Evolutionary conservation across 2,888 invertebrate species (phyloP), one percentile per base, ranked within the genome.

Genomic region (Drosophila parthenogenetica): DNA sequence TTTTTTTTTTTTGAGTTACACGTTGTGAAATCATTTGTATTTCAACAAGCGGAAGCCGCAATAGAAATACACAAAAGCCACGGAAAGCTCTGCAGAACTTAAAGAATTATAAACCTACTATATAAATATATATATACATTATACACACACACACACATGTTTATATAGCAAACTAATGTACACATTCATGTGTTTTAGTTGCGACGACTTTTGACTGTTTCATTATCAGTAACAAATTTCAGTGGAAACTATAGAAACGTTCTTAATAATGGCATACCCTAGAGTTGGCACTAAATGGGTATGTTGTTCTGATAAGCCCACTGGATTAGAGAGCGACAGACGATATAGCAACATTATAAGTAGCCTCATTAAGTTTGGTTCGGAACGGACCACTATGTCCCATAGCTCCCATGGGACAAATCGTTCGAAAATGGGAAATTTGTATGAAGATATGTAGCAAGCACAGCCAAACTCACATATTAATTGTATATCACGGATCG

Each of bases 21-120:
- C 66, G 66, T 80, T 87, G 89, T 86, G 86, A 86, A 86, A 86
- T 86, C 88, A 86, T 86, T 86, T 87, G 81, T 88, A 88, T 88
- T 86, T 86, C 82, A 70, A 45, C 50, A 73, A 58, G 65, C 66
- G 68, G 57, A 71, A 69, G 59, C 35, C 49, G 37, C 32, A 60
- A 66, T 39, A 74, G 29, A 29, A 54, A 32, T 32, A 32, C n/a
- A 54, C 37, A 58, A 29, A 29, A 62, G 55, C 54, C 73, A 67
- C 57, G 29, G 8, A 68, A 61, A 62, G 63, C 59, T 55, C 51
- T 19, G 10, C 19, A 58, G 40, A 54, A 55, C 65, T 45, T 43
- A 46, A 66, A 64, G 45, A 57, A 70, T 53, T 13, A 14, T 39
- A 42, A 43, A 64, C 46, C 53, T 19, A 46, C 13, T 29, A 49